Base-by-base conservation (phyloP, 2,888 invertebrate species). In the Encarsia formosa region DNA sequence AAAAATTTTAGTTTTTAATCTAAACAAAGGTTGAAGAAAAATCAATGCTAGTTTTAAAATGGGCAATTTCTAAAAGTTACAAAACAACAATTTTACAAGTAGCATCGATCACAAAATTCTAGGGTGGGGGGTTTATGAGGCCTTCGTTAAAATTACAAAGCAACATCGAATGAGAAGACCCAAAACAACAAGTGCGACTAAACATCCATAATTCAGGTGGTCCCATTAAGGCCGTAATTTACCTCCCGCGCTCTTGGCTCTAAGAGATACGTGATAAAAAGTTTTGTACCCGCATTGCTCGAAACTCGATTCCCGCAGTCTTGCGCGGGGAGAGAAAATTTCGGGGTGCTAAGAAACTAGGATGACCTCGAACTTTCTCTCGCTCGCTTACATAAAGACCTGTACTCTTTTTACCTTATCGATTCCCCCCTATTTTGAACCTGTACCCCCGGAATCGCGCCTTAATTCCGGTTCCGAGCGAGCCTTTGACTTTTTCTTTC, bases 331-430 rank as follows among this genome's bases (percentile, higher is more conserved):
- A 13, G 29, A 9, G 29, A 29, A 29, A 13, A 8, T 29, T 29
- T 13, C 13, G 29, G 13, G 29, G 29, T 13, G 13, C 29, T 29
- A 13, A 22, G 22, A 46, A 5, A 46, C n/a, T 5, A 26, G 41
- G 38, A 40, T 43, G 49, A 52, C 52, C 52, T 57, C 52, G 45
- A 54, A 49, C 47, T 48, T 52, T 52, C 20, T 31, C 16, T 16
- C 29, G 22, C 9, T 9, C 40, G 19, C 37, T 5, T 11, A 20
- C 37, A 20, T 18, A 3, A 8, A 4, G 37, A 19, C 20, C 37
- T 11, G 37, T 18, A 18, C 15, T 34, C 34, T 32, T 8, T 34
- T 34, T 15, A 8, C 34, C 6, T 8, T 19, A 37, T 37, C 37
- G 37, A 37, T 37, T 37, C 5, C 2, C 34, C 34, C 34, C 34